phyloP scores from a whole-genome alignment of 2,113 vertebrate genomes.

The Pristiophorus japonicus region DNA sequence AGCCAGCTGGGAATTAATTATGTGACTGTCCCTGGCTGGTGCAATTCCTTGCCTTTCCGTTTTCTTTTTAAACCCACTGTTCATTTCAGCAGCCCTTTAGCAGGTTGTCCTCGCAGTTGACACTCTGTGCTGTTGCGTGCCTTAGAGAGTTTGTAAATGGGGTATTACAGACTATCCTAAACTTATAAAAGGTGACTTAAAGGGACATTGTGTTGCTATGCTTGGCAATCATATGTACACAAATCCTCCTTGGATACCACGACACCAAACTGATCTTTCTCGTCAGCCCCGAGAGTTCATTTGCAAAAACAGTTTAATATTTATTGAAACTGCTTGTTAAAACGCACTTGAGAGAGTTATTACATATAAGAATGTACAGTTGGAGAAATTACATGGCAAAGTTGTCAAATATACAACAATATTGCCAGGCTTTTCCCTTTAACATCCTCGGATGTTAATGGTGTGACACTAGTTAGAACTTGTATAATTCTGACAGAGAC shows the following conservation, averaged over 20 bases:
- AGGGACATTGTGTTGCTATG: slow-evolving; percentile 23
- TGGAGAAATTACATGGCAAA: background rate
- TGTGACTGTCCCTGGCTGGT: background rate
- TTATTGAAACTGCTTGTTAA: background rate
- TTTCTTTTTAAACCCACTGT: background rate
- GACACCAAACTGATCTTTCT: background rate
- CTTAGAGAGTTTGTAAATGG: slow-evolving; percentile 31
- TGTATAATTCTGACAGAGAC: background rate
- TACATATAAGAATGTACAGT: too few relatives aligned
- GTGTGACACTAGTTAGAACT: background rate
- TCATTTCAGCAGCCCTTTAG: slow-evolving; percentile 13
- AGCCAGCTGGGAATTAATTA: background rate
- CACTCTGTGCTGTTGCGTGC: slow-evolving; percentile 19
- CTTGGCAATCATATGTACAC: slow-evolving; percentile 31
- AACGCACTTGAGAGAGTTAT: background rate
- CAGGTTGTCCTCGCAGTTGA: slow-evolving; percentile 7
- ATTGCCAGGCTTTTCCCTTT: background rate
- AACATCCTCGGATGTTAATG: background rate
- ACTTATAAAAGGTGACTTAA: slow-evolving; percentile 33
- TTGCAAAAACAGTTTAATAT: slow-evolving; percentile 10
- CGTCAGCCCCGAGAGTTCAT: background rate
- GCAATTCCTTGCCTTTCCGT: background rate
- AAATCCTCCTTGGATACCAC: background rate
- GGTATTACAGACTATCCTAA: slow-evolving; percentile 32
- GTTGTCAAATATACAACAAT: background rate